Base-by-base conservation (phyloP, 1,140 invertebrate genomes). In the Bombus impatiens region DNA sequence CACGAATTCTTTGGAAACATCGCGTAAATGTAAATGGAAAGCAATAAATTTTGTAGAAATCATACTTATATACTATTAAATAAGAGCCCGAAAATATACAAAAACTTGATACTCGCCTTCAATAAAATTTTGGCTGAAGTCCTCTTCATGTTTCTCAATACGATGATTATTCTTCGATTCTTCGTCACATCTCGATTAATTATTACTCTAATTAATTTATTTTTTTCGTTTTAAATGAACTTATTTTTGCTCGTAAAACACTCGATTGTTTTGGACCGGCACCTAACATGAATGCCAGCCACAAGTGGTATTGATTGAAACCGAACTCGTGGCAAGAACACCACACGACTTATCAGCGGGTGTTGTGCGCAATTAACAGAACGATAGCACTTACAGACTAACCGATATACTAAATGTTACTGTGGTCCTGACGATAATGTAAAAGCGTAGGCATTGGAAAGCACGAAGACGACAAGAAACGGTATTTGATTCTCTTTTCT, bases 101-200 rank as follows among this genome's bases (percentile, higher is more conserved):
- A 86, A 88, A 93, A 88, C 37, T 68, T 86, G 86, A 93, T 93
- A 93, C 93, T 93, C 93, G 93, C 93, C 93, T 93, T 93, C 78
- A 44, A 79, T 22, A 79, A 68, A 28, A 68, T n/a, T 84, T 78
- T 68, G 82, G 8, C 25, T 42, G 40, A 53, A 9, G 40, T 89
- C 88, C 88, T 89, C 88, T 89, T 89, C 78, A 32, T 42, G 53
- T 59, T 59, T 78, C 40, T 86, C 59, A 67, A 62, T 53, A 13
- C 59, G 87, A 78, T n/a, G 74, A 82, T 82, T 76, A n/a, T 72
- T 86, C 40, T 78, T 44, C 77, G 65, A 82, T 62, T 89, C 76
- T 89, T 89, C 87, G 5, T 40, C 67, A 77, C 35, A 47, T 79
- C 81, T 78, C 78, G 68, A 86, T 44, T 53, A 86, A 78, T 79